A percentile compares a stretch with the other conserved stretches of the same genome.
Evolutionary conservation across 2,113 vertebrate species (phyloP).

Genomic region (Callionymus lyra): DNA sequence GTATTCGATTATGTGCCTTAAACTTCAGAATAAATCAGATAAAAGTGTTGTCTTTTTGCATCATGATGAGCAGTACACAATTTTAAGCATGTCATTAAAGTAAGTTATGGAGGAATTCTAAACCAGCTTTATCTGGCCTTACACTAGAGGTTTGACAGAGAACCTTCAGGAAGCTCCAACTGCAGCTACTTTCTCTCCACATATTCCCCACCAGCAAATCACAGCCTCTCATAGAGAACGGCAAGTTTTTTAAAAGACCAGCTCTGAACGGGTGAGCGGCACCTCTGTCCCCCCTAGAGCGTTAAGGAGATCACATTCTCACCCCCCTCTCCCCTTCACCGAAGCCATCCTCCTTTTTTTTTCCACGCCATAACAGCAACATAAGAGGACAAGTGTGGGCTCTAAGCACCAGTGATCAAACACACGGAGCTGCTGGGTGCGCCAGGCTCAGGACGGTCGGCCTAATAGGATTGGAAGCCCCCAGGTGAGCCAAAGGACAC

Average conservation of each 20-base stretch:
- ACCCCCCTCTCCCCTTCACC: conserved; percentile 33
- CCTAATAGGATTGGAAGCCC: conserved; percentile 75
- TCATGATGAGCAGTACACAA: no score
- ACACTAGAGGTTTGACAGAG: no score
- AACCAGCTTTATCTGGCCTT: no score
- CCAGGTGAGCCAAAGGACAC: conserved; percentile 69
- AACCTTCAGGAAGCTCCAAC: no score
- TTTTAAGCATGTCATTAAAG: no score
- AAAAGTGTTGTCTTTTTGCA: no score
- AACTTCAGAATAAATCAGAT: no score
- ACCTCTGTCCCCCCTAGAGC: conserved; percentile 59
- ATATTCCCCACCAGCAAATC: no score
- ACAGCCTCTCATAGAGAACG: conserved; percentile 54
- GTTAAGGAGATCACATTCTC: conserved; percentile 70
- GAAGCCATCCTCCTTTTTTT: conserved; percentile 36
- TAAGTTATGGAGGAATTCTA: no score
- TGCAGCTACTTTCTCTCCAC: no score
- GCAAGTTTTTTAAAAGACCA: conserved; percentile 56
- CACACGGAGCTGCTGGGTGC: conserved; percentile 52
- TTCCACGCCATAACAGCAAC: conserved; percentile 54
- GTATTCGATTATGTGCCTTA: no score
- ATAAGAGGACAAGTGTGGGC: conserved; percentile 68
- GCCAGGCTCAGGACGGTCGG: conserved; percentile 63
- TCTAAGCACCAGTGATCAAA: conserved; percentile 73
- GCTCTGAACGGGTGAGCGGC: conserved; percentile 44